phyloP scores from a whole-genome alignment of 2,888 invertebrate genomes.

The Leptarthrus brevirostris region DNA sequence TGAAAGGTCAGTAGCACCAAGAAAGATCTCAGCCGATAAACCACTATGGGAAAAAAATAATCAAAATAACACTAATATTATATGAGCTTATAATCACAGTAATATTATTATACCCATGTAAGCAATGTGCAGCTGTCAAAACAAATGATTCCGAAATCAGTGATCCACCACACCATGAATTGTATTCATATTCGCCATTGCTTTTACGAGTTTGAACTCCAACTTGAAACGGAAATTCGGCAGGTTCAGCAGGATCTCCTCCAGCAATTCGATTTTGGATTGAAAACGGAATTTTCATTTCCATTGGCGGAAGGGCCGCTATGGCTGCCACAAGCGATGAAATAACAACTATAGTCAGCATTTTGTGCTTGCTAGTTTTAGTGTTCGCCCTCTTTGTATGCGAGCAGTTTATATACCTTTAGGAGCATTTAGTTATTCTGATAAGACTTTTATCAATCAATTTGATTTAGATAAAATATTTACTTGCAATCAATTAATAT shows the following conservation, averaged over 20 bases:
- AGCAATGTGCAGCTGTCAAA: slow-evolving; percentile 50
- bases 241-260: slow-evolving; percentile 49
- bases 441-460: too few relatives aligned
- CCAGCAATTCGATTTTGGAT: slow-evolving; percentile 50
- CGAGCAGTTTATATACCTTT: too few relatives aligned
- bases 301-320: too few relatives aligned
- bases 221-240: slow-evolving; percentile 53
- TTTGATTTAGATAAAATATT: too few relatives aligned
- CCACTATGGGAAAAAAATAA: neutral
- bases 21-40: slow-evolving; percentile 9
- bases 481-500: too few relatives aligned
- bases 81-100: neutral
- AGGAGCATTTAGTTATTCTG: too few relatives aligned
- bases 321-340: too few relatives aligned
- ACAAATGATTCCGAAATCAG: slow-evolving; percentile 44
- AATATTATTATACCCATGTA: slow-evolving; percentile 4
- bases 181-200: neutral
- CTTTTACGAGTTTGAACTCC: neutral
- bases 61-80: neutral
- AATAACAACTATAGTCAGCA: too few relatives aligned
- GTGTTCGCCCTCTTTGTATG: too few relatives aligned
- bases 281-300: too few relatives aligned
- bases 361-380: too few relatives aligned
- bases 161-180: slow-evolving; percentile 48
- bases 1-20: slow-evolving; percentile 39